Conservation (phyloP, 2,113 vertebrate species). For the Perca fluviatilis region DNA sequence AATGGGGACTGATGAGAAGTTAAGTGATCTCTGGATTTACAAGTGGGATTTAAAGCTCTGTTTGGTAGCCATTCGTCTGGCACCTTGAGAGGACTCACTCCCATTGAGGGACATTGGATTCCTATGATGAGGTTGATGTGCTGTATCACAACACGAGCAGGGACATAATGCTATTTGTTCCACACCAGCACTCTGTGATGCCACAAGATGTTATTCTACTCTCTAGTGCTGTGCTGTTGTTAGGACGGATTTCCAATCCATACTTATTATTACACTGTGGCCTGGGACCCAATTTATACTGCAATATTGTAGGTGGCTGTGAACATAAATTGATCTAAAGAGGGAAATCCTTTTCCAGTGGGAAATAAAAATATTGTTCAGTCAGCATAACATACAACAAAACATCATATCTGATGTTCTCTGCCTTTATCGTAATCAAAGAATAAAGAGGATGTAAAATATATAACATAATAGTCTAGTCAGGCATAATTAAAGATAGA, state of each 20-base stretch:
- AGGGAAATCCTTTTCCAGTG: slow-evolving; percentile 51
- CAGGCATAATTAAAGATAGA: not conserved
- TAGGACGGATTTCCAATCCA: slow-evolving; percentile 74
- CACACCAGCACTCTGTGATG: slow-evolving; percentile 70
- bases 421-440: slow-evolving; percentile 11
- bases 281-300: slow-evolving; percentile 72
- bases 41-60: slow-evolving; percentile 70
- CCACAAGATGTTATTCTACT: slow-evolving; percentile 74
- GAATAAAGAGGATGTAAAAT: slow-evolving; percentile 3
- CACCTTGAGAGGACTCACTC: slow-evolving; percentile 51
- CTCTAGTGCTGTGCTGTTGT: slow-evolving; percentile 57
- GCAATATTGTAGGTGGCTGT: slow-evolving; percentile 53
- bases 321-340: slow-evolving; percentile 60
- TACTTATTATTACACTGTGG: slow-evolving; percentile 69
- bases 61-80: slow-evolving; percentile 57
- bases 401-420: slow-evolving; percentile 18
- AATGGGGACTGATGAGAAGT: slow-evolving; percentile 66
- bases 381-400: slow-evolving; percentile 34
- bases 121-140: slow-evolving; percentile 78
- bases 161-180: slow-evolving; percentile 79
- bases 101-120: slow-evolving; percentile 59
- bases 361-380: slow-evolving; percentile 65
- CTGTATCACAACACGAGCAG: slow-evolving; percentile 75
- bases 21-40: slow-evolving; percentile 76
- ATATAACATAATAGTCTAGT: not conserved